These are phyloP conservation scores for Copsychus sechellarum DNA, from an alignment of 2,113 vertebrate species.

Conservation along the genomic window DNA sequence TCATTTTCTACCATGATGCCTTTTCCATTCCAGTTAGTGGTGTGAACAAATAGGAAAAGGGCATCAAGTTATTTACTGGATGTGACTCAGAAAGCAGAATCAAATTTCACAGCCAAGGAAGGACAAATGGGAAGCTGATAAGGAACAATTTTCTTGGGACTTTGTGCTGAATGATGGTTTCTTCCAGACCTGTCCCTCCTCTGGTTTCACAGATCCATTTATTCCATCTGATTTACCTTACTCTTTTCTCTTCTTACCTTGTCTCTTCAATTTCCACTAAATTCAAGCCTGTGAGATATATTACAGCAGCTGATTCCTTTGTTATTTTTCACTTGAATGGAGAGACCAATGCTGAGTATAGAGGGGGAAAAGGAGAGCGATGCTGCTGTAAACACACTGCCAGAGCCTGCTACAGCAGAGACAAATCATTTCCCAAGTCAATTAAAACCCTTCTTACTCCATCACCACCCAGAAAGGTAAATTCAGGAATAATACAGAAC, in stretches of 20 bases:
- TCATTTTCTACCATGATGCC: neutral
- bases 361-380: neutral
- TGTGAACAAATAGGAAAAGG: neutral
- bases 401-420: neutral
- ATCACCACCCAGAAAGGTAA: neutral
- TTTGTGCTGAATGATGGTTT: neutral
- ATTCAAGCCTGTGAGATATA: neutral
- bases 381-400: neutral
- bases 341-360: neutral
- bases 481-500: neutral
- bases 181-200: neutral
- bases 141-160: neutral
- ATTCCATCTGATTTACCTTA: neutral
- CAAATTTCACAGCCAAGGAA: neutral
- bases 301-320: neutral
- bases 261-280: neutral
- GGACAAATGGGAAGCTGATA: neutral
- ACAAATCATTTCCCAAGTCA: neutral
- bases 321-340: neutral
- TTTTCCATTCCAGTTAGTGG: neutral
- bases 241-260: neutral
- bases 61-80: neutral
- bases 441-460: neutral
- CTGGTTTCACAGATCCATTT: neutral
- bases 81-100: neutral